Evolutionary conservation across 2,113 vertebrate genomes (phyloP).

Genomic region (Cariama cristata): DNA sequence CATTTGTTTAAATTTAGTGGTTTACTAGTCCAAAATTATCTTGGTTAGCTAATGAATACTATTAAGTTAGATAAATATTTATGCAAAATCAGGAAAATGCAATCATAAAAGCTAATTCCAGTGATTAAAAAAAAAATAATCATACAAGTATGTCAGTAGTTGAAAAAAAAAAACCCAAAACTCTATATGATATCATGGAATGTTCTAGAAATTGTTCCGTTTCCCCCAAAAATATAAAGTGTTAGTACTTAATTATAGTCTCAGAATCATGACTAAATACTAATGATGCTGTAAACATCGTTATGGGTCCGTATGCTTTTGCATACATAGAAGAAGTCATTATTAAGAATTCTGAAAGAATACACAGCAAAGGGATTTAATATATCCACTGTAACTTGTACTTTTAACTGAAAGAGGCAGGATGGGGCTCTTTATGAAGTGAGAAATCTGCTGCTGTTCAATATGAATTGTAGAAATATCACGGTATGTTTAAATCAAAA

Average conservation of each 20-base stretch:
- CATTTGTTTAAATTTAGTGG: not conserved
- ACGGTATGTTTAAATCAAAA: not conserved
- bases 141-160: not conserved
- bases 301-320: not conserved
- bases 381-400: not conserved
- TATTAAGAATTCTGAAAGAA: not conserved
- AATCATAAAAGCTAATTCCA: not conserved
- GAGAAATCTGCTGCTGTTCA: not conserved
- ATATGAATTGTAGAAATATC: not conserved
- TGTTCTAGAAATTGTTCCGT: not conserved
- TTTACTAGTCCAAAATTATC: not conserved
- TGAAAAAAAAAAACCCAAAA: rapidly evolving
- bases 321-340: not conserved
- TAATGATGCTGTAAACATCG: not conserved
- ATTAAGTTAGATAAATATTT: not conserved
- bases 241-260: not conserved
- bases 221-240: not conserved
- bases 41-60: not conserved
- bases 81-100: not conserved
- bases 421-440: not conserved
- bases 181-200: rapidly evolving
- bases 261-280: not conserved
- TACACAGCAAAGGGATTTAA: not conserved
- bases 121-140: not conserved
- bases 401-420: not conserved